Base-by-base conservation (phyloP, 2,113 vertebrate species). In the Nothobranchius kuhntae region DNA sequence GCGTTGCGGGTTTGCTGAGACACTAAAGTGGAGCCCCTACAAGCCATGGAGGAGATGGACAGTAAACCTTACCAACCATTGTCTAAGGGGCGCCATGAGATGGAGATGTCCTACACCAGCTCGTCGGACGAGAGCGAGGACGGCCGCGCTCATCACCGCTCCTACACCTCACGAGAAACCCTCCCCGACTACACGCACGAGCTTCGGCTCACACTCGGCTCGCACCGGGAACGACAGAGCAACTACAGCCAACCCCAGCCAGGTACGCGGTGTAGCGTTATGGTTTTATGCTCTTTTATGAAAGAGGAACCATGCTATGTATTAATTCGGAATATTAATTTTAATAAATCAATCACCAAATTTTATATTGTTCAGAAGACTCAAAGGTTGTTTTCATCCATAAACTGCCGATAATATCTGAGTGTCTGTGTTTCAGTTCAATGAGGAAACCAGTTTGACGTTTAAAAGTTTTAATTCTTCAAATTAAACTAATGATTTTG, bases 121-220 rank as follows among this genome's bases (percentile, higher is more conserved):
- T 98, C 96, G 54, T 98, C 96, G 1, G 96, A 98, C 24, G 96
- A 98, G 75, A 98, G 96, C 59, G 96, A 98, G 84, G 96, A 97
- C 72, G 96, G 95, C 14, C 93, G 91, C 67, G 94, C 95, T 89
- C 93, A 95, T 78, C 93, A 95, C 69, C 95, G 95, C 67, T 94
- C 96, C 8, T 98, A 96, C 36, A 95, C 95, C 35, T 98, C 96
- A n/a, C 93, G 96, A 50, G 96, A 98, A 93, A 97, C 95, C 63
- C 92, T 98, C 51, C 96, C 96, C 24, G 96, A 98, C 78, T 98
- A 96, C 53, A 94, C 92, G 9, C 95, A 97, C 56, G 96, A 98
- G 73, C 91, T 98, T 2, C 94, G 96, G 77, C 93, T 96, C 83
- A 97, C 94, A 67, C 96, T 95, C 11, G 94, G 95, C 36, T 96